Base-by-base conservation (phyloP, 2,113 vertebrate species). In the Rhizomys pruinosus region DNA sequence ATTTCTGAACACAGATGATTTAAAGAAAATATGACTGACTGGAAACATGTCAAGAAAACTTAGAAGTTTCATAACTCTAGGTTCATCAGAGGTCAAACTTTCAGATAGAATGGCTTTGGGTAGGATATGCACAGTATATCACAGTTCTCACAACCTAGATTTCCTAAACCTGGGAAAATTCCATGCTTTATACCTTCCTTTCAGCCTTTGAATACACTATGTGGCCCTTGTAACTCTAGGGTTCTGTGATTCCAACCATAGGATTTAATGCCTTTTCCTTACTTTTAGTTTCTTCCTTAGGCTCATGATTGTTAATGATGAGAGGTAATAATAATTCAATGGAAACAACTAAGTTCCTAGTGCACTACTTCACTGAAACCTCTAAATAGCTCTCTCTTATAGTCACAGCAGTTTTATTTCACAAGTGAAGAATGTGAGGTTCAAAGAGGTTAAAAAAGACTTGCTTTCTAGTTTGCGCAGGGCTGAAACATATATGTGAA, bases 11-110 rank as follows among this genome's bases (percentile, higher is more conserved):
- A 59, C 20, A 57, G 22, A 86, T 42, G 6, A 13, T 76, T 91
- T 66, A 85, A 39, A 89, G 57, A 59, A 85, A 76, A n/a, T 25
- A 71, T 72, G 80, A 94, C n/a, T n/a, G 47, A 87, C 15, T 82
- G 13, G 80, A 78, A 13, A 68, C 15, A 87, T 42, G 6, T 93
- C 34, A 89, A 72, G 19, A 92, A 73, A 59, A 82, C 17, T 92
- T 42, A 84, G 7, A 86, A 69, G 4, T 44, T 80, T 78, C 42
- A 89, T 34, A 85, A 74, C 32, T 61, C 11, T 7, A 52, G 6
- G 29, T 6, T 5, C 9, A 84, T 39, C 19, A 81, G 0, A 5
- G 2, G 11, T 89, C 90, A 68, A 93, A 91, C 63, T 82, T 78
- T 87, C 69, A 55, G 73, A 68, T 25, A 42, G 29, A 93, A 82